Evolutionary conservation across 2,888 invertebrate species (phyloP), one percentile per base, ranked within the genome.

Genomic region (Trisateles emortualis): DNA sequence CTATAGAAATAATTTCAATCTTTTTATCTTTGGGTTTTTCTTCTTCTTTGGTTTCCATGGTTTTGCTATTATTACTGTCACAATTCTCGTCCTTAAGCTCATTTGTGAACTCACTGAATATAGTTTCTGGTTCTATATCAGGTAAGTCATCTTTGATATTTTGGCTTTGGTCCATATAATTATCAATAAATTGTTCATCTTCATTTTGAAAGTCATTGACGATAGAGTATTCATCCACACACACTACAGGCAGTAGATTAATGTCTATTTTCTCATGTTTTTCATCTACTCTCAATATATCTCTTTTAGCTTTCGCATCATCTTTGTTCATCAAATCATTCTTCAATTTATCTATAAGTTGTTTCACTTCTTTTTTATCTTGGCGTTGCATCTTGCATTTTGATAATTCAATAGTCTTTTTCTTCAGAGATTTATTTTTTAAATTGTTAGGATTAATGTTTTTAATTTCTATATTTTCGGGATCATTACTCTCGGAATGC

Each of bases 201-300:
- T 35, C 35, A 16, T 35, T 9, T 32, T 35, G 35, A 35, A 16
- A 35, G 16, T 35, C 16, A 35, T 35, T 35, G 35, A 35, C 14
- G 16, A 35, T 16, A 35, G 35, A 9, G 9, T 35, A 35, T 43
- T 43, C 42, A 43, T 43, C 42, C 42, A 43, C 42, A 43, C 42
- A 43, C 32, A 43, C 42, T 43, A 43, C 32, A 32, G 32, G 42
- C 19, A 43, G 30, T 43, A 32, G 32, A 43, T 43, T 43, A 16
- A 43, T 32, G 42, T 43, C 42, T 32, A 14, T 43, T n/a, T n/a
- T n/a, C n/a, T n/a, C n/a, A n/a, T n/a, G n/a, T n/a, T n/a, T 41
- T 41, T 41, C 29, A 41, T 41, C 41, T 32, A 17, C 30, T 32
- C 32, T 17, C 17, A 43, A 32, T 32, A 43, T 11, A 43, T 32